Evolutionary conservation across 2,113 vertebrate species (phyloP), one percentile per base, ranked within the genome.

Genomic region (Cervus canadensis): DNA sequence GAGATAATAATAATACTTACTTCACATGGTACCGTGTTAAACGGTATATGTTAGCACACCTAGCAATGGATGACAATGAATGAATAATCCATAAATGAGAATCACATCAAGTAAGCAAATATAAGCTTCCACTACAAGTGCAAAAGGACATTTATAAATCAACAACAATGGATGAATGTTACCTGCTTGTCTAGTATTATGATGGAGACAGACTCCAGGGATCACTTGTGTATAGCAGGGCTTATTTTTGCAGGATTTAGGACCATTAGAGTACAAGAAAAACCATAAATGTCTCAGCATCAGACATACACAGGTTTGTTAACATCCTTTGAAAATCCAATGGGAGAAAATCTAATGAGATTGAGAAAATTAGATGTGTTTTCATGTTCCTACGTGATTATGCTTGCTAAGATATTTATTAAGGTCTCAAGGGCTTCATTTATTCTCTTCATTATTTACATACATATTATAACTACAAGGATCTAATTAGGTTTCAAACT

Each of bases 401-500:
- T 16, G 81, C 26, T 88, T 33, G 6, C 81, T 62, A 33, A 84
- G 81, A 50, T 57, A 33, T 1, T 97, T 14, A 85, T 40, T 64
- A 87, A 86, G 30, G 78, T 91, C 92, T 84, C 92, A 89, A 8
- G 89, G 87, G 96, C 43, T 95, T 91, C 64, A 48, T 84, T 95
- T 91, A 88, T 43, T 59, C 30, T 91, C 16, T 26, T 96, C 25
- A 50, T 91, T 93, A 78, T 67, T 82, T 76, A 25, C 40, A 52
- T 76, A 88, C 3, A 83, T 50, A 57, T 33, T 74, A 76, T 16
- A 96, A 54, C 5, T 52, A 28, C 23, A 40, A 21, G 67, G 28
- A 56, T 50, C 33, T 86, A 93, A 82, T 95, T 96, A 74, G 87
- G 43, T 97, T 96, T 93, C n/a, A 85, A 91, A 82, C n/a, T 91